A percentile compares a stretch with the other conserved stretches of the same genome.
Evolutionary conservation across 2,888 invertebrate genomes (phyloP).

Genomic region (Peribatodes rhomboidaria): DNA sequence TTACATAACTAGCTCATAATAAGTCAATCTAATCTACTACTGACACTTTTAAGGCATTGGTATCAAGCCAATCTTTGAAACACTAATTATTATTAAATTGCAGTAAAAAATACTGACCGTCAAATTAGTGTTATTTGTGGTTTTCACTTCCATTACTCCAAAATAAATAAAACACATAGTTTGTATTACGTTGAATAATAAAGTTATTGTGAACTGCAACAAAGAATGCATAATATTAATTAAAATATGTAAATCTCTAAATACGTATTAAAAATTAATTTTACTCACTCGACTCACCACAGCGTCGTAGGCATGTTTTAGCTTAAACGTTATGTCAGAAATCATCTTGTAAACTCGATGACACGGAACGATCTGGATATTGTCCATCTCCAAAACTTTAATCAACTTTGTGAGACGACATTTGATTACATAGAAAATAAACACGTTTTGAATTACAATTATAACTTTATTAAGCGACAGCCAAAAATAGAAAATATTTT

Average conservation of each 20-base stretch:
- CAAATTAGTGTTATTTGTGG: background rate
- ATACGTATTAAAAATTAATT: too few relatives aligned
- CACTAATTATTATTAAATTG: too few relatives aligned
- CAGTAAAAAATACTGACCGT: too few relatives aligned
- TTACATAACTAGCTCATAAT: too few relatives aligned
- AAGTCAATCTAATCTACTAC: too few relatives aligned
- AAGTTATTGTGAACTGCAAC: background rate
- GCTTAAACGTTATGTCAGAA: background rate
- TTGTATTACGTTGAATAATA: background rate
- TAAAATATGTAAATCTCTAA: too few relatives aligned
- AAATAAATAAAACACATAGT: constrained; percentile 5
- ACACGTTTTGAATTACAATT: background rate
- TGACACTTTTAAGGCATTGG: too few relatives aligned
- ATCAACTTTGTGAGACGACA: constrained; percentile 1
- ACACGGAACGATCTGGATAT: background rate
- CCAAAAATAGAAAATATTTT: background rate
- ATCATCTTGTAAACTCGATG: background rate
- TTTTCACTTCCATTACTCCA: background rate
- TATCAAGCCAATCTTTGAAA: too few relatives aligned
- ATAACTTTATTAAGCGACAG: background rate
- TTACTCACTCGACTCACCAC: constrained; percentile 1
- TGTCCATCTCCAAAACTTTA: background rate
- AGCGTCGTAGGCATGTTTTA: background rate
- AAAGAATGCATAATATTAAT: too few relatives aligned
- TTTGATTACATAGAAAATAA: background rate